Conservation (phyloP, 1,140 invertebrate species). For the Epicauta chinensis region DNA sequence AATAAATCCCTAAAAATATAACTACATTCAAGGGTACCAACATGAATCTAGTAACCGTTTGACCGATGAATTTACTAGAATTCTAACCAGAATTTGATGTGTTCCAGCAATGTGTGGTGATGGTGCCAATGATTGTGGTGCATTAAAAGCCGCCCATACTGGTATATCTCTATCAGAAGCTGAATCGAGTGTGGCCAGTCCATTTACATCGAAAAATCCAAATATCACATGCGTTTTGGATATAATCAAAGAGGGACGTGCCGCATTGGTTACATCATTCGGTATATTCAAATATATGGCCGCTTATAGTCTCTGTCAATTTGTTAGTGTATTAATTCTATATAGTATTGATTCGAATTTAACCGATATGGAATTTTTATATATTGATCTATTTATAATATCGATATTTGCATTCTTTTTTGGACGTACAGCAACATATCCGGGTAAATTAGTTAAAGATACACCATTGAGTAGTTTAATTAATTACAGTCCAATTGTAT, state of each 20-base stretch:
- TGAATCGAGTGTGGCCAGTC: constrained; percentile 92
- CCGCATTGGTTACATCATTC: constrained; percentile 92
- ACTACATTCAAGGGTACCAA: too few relatives aligned
- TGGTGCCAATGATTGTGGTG: constrained; percentile 96
- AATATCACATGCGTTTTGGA: constrained; percentile 89
- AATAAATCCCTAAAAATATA: too few relatives aligned
- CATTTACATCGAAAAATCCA: constrained; percentile 85
- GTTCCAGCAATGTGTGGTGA: constrained; percentile 88
- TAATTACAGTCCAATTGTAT: constrained; percentile 60
- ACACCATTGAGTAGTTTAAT: constrained; percentile 65
- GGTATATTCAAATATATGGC: constrained; percentile 94
- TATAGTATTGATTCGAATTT: constrained; percentile 79
- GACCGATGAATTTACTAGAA: too few relatives aligned
- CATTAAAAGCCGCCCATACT: constrained; percentile 89
- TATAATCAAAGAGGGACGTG: constrained; percentile 88
- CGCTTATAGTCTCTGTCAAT: constrained; percentile 73
- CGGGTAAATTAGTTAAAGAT: constrained; percentile 57
- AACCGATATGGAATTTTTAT: constrained; percentile 78
- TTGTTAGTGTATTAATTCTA: constrained; percentile 83
- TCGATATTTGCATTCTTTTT: constrained; percentile 80
- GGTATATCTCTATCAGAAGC: constrained; percentile 95
- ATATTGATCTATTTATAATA: constrained; percentile 75
- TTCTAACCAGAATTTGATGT: too few relatives aligned
- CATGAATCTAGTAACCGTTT: too few relatives aligned
- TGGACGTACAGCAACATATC: constrained; percentile 69